Conservation (phyloP, 2,888 invertebrate species). For the Dryococelus australis region DNA sequence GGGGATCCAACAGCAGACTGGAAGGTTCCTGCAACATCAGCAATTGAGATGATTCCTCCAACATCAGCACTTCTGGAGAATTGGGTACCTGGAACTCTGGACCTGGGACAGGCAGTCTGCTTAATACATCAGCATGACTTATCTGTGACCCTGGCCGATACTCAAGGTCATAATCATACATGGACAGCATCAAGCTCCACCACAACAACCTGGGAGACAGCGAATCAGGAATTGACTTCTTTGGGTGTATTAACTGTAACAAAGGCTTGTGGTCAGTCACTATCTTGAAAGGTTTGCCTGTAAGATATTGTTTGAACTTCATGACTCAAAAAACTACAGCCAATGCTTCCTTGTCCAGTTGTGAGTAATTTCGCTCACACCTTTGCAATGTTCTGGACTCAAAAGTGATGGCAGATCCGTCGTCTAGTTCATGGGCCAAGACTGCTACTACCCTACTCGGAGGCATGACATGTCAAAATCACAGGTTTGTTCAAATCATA, state of each 20-base stretch:
- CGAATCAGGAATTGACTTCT: conserved; percentile 42
- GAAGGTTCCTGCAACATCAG: background rate
- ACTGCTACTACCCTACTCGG: conserved; percentile 44
- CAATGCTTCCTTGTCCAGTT: background rate
- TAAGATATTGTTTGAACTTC: background rate
- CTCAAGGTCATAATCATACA: conserved; percentile 20
- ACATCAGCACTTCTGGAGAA: background rate
- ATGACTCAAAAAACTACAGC: background rate
- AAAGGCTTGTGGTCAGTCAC: conserved; percentile 46
- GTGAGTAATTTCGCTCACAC: background rate
- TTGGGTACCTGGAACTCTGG: background rate
- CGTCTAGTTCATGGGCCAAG: conserved; percentile 48
- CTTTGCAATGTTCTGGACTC: background rate
- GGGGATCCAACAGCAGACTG: background rate
- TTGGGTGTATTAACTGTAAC: conserved; percentile 46
- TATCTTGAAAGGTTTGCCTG: background rate
- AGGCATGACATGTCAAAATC: background rate
- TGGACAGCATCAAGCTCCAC: background rate
- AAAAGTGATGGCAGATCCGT: conserved; percentile 52
- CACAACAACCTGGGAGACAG: conserved; percentile 31
- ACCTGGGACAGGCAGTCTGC: conserved; percentile 30
- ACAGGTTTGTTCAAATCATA: background rate
- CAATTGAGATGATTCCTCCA: background rate
- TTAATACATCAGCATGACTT: conserved; percentile 37
- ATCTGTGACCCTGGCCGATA: background rate